Percentiles rank a stretch among this genome's conserved stretches.
These are phyloP conservation scores for Ricordea florida DNA, from an alignment of 92 coral and sea anemone species.

Conservation along the genomic window DNA sequence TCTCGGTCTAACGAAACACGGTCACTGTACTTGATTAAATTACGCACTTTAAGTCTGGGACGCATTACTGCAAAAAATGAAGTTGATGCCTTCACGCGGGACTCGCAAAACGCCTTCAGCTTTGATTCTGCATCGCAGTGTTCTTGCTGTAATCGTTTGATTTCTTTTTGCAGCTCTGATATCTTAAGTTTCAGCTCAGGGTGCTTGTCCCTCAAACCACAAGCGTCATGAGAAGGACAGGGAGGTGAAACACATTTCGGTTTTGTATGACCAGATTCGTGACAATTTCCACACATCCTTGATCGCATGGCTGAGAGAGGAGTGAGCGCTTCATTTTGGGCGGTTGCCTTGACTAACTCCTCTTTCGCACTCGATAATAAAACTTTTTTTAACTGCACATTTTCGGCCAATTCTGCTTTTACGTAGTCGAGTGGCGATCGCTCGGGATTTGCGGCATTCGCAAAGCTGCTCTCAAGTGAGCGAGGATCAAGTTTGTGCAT, in stretches of 20 bases:
- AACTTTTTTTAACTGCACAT: slow-evolving; percentile 21
- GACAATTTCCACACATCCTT: slow-evolving; percentile 60
- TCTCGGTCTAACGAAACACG: no score
- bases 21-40: no score
- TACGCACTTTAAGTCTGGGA: no score
- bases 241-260: slow-evolving; percentile 44
- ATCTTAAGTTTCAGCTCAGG: no score
- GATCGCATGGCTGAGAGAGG: slow-evolving; percentile 43
- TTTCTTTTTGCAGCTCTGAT: no score
- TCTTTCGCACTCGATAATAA: slow-evolving; percentile 43
- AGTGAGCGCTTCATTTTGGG: slow-evolving; percentile 32
- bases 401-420: slow-evolving; percentile 34
- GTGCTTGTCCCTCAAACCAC: no score
- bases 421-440: slow-evolving; percentile 27
- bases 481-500: slow-evolving; percentile 29
- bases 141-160: no score
- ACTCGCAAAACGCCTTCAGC: no score
- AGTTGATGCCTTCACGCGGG: no score
- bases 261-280: slow-evolving; percentile 54
- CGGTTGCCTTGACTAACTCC: slow-evolving; percentile 32
- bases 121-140: no score
- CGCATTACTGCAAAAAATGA: no score
- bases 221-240: no score
- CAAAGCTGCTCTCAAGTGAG: slow-evolving; percentile 27
- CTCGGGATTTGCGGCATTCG: not conserved